Percentiles rank a stretch among this genome's conserved stretches.
These are phyloP conservation scores for Zaprionus kolodkinae DNA, from an alignment of 1,140 invertebrate genomes.

Conservation along the genomic window DNA sequence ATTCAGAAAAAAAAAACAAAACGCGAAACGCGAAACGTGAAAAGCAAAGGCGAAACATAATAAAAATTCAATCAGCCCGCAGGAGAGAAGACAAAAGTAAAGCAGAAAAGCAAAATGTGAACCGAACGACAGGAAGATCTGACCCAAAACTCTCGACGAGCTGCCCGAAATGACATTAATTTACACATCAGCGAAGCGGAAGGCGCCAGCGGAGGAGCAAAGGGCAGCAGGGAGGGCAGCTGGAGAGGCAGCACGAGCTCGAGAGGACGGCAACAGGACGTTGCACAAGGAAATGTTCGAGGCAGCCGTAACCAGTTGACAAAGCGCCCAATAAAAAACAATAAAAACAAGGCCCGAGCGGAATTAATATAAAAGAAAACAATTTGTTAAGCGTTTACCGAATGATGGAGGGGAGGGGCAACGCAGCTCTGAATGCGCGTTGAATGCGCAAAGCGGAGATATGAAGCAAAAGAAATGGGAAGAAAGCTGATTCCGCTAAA, in stretches of 20 bases:
- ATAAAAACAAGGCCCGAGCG: conserved; percentile 36
- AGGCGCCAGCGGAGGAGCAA: conserved; percentile 20
- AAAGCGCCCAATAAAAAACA: conserved; percentile 75
- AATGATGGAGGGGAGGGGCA: neutral
- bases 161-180: conserved; percentile 78
- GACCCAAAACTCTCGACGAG: conserved; percentile 65
- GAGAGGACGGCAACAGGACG: conserved; percentile 47
- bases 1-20: conserved; percentile 57
- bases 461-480: neutral
- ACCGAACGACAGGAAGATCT: conserved; percentile 57
- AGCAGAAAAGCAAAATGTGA: conserved; percentile 3
- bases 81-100: conserved; percentile 20
- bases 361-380: conserved; percentile 44
- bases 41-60: conserved; percentile 63
- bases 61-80: conserved; percentile 78
- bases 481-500: too few species aligned
- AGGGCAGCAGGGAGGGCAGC: neutral
- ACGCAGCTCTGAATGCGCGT: too few species aligned
- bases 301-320: conserved; percentile 55
- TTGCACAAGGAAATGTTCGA: conserved; percentile 49
- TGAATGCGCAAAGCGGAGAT: neutral
- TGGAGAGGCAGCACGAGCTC: conserved; percentile 23
- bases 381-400: conserved; percentile 61
- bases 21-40: conserved; percentile 42
- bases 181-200: conserved; percentile 79